Percentiles rank a stretch among this genome's conserved stretches.
These are phyloP conservation scores for Ctenomys sociabilis DNA, from an alignment of 2,113 vertebrate genomes.

Conservation along the genomic window DNA sequence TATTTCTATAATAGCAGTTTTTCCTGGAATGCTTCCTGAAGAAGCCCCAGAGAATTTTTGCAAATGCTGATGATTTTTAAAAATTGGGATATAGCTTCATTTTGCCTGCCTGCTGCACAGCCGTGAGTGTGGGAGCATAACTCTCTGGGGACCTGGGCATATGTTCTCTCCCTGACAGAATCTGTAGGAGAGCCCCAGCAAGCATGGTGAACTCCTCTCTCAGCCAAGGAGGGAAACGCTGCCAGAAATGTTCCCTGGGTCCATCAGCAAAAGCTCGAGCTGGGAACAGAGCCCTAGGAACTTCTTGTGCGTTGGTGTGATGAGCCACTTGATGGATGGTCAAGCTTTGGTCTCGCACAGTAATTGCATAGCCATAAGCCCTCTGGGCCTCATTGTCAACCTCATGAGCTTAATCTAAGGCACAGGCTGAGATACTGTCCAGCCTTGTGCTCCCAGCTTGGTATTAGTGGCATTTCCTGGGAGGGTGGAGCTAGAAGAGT, in stretches of 20 bases:
- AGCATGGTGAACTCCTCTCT: constrained; percentile 48
- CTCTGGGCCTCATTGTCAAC: neutral
- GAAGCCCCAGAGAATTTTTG: constrained; percentile 59
- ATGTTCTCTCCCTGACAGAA: constrained; percentile 76
- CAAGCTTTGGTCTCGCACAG: neutral
- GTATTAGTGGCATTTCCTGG: neutral
- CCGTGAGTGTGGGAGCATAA: constrained; percentile 68
- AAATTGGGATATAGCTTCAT: constrained; percentile 39
- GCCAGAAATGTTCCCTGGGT: neutral
- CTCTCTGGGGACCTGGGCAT: constrained; percentile 66
- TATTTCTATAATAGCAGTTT: constrained; percentile 50
- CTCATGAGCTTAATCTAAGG: neutral
- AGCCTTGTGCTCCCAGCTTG: neutral
- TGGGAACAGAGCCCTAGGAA: constrained; percentile 54
- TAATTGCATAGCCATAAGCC: neutral
- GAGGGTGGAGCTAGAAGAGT: neutral
- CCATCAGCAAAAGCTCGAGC: constrained; percentile 21
- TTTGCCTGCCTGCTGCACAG: constrained; percentile 39
- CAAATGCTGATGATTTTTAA: constrained; percentile 52
- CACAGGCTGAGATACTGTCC: neutral
- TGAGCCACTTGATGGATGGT: neutral
- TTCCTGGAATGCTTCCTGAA: constrained; percentile 63
- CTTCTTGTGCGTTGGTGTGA: neutral
- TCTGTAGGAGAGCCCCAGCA: constrained; percentile 63
- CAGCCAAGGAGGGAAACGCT: constrained; percentile 65